Evolutionary conservation across 2,113 vertebrate genomes (phyloP).

Genomic region (Morone saxatilis): DNA sequence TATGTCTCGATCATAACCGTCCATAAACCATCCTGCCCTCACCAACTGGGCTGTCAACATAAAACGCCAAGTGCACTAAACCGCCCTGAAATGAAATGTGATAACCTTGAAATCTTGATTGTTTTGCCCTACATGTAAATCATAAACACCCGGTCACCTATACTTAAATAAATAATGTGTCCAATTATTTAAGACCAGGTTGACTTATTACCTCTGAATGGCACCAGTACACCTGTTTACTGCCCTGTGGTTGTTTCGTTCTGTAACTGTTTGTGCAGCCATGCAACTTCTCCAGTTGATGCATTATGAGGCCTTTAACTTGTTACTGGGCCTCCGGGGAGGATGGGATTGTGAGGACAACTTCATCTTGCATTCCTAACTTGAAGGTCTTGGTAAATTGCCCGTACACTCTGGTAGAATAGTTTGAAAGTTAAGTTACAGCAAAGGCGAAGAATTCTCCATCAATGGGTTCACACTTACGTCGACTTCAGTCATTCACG

Average conservation of each 20-base stretch:
- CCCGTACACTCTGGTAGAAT: background rate
- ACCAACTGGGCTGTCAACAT: constrained; percentile 51
- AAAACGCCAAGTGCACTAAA: constrained; percentile 47
- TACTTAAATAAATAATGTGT: constrained; percentile 21
- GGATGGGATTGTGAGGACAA: constrained; percentile 8
- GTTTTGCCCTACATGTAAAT: constrained; percentile 20
- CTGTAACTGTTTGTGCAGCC: constrained; percentile 41
- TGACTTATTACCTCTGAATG: constrained; percentile 22
- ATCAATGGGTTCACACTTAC: background rate
- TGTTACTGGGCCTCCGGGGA: constrained; percentile 27
- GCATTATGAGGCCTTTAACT: constrained; percentile 35
- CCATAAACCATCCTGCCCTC: constrained; percentile 55
- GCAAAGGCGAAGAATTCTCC: background rate
- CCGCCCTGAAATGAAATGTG: constrained; percentile 5
- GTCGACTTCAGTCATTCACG: background rate
- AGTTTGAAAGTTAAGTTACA: constrained; percentile 35
- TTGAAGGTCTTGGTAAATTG: constrained; percentile 45
- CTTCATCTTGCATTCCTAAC: constrained; percentile 32
- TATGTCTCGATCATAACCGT: constrained; percentile 22
- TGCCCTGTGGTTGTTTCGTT: constrained; percentile 40
- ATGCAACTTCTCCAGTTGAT: constrained; percentile 18
- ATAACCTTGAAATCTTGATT: constrained; percentile 43
- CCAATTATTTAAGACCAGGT: background rate
- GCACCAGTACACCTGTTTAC: constrained; percentile 22
- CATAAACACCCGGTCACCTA: background rate